Base-by-base conservation (phyloP, 64 coral and sea anemone species). In the Porites australiensis region DNA sequence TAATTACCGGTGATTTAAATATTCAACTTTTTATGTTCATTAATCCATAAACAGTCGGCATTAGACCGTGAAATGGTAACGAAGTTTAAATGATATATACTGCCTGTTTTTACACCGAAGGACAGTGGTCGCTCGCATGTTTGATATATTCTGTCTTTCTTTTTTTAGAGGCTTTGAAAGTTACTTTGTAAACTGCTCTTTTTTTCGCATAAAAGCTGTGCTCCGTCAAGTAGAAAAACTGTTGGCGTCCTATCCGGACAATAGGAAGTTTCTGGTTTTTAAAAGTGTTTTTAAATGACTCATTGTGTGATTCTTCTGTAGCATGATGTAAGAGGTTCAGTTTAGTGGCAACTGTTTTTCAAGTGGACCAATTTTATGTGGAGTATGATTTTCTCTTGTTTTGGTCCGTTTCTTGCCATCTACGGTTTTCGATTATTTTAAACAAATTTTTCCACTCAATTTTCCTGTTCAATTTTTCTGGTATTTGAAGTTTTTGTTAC, bases 11-110 rank as follows among this genome's bases (percentile, higher is more conserved):
- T 8, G 44, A 50, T 82, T 82, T 83, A 67, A 83, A 50, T 66
- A 50, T 68, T 67, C 16, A 44, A 45, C 13, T 81, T 68, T 68
- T 66, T 57, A 22, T 65, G 47, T 4, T 50, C 81, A 48, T 37
- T 68, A 61, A 11, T 19, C 62, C 81, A 83, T 83, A 83, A 83
- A 83, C 81, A 83, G 81, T 83, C 44, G 81, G 81, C 62, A 20
- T 66, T 83, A 44, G 51, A 69, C 44, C 81, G 63, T 66, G 18
- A 83, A 67, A 47, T 68, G 16, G 20, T 83, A 67, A 47, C 8
- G 11, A 18, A 4, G 8, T 68, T 51, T 18, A 0, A 21, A 13
- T 7, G 27, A 50, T 67, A 2, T 65, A 7, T 67, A 3, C 45
- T 2, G 16, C 19, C 4, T 12, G 5, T 68, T 83, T 18, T 68